Percentiles rank a stretch among this genome's conserved stretches.
phyloP scores from a whole-genome alignment of 2,888 invertebrate species.

The Chorisops tibialis region DNA sequence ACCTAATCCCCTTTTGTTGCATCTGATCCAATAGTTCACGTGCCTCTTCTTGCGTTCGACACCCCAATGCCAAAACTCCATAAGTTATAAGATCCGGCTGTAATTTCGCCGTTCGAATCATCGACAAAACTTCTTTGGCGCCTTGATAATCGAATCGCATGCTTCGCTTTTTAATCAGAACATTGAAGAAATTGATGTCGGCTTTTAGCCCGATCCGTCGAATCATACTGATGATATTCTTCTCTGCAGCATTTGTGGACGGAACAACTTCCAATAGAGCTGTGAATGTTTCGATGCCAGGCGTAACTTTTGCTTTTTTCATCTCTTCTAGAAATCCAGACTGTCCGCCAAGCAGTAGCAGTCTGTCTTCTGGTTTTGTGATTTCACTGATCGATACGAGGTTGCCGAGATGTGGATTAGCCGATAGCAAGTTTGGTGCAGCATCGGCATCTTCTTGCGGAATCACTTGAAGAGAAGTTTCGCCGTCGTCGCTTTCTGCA shows the following conservation, averaged over 20 bases:
- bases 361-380: constrained; percentile 61
- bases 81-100: constrained; percentile 77
- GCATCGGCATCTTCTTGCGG: constrained; percentile 37
- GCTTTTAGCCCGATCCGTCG: constrained; percentile 59
- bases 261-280: constrained; percentile 72
- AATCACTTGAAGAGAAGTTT: background rate
- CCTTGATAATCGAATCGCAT: constrained; percentile 64
- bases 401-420: constrained; percentile 59
- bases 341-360: constrained; percentile 76
- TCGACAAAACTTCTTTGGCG: constrained; percentile 62
- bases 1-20: constrained; percentile 64
- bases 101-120: constrained; percentile 58
- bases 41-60: constrained; percentile 63
- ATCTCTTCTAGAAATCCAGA: constrained; percentile 74
- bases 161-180: constrained; percentile 77
- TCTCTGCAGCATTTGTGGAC: constrained; percentile 63
- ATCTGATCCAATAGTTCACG: constrained; percentile 67
- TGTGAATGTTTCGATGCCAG: constrained; percentile 76
- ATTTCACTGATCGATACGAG: constrained; percentile 61
- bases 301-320: constrained; percentile 62
- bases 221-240: constrained; percentile 63
- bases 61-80: constrained; percentile 79
- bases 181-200: constrained; percentile 82
- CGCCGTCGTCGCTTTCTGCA: background rate
- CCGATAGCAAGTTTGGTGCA: constrained; percentile 66